These are phyloP conservation scores for Rhodophaea formosa DNA, from an alignment of 2,888 invertebrate species.

Conservation along the genomic window DNA sequence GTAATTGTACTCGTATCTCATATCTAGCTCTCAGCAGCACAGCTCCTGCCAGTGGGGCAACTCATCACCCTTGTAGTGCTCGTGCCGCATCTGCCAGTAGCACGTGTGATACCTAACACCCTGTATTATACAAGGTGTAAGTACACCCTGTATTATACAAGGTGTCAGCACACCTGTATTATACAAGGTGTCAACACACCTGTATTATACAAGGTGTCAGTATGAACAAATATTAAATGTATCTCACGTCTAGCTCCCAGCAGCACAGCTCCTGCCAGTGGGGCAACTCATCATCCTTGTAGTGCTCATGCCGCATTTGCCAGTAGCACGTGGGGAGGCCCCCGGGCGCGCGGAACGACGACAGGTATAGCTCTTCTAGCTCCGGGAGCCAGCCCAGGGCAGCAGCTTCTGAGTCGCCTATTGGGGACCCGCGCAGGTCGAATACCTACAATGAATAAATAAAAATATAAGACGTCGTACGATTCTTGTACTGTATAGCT, in stretches of 20 bases:
- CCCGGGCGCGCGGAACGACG: constrained; percentile 34
- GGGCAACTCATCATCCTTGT: constrained; percentile 29
- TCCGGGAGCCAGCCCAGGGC: constrained; percentile 64
- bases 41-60: constrained; percentile 17
- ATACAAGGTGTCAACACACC: too few species aligned
- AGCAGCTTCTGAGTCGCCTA: constrained; percentile 70
- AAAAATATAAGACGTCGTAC: too few species aligned
- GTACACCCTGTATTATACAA: too few species aligned
- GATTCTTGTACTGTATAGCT: too few species aligned
- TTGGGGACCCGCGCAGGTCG: constrained; percentile 63
- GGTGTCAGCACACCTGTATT: too few species aligned
- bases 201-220: too few species aligned
- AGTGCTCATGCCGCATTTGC: constrained; percentile 33
- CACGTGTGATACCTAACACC: too few species aligned
- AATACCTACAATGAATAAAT: constrained; percentile 42
- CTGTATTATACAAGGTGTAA: too few species aligned
- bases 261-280: constrained; percentile 10
- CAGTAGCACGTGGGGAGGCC: constrained; percentile 15
- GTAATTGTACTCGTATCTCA: too few species aligned
- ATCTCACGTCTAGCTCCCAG: constrained; percentile 25
- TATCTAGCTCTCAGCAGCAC: constrained; percentile 21
- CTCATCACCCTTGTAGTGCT: constrained; percentile 34
- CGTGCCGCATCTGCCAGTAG: constrained; percentile 26
- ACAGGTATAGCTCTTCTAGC: constrained; percentile 49
- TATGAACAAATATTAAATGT: too few species aligned